These are phyloP conservation scores for Gallinago media DNA, from an alignment of 2,113 vertebrate species.

Conservation along the genomic window DNA sequence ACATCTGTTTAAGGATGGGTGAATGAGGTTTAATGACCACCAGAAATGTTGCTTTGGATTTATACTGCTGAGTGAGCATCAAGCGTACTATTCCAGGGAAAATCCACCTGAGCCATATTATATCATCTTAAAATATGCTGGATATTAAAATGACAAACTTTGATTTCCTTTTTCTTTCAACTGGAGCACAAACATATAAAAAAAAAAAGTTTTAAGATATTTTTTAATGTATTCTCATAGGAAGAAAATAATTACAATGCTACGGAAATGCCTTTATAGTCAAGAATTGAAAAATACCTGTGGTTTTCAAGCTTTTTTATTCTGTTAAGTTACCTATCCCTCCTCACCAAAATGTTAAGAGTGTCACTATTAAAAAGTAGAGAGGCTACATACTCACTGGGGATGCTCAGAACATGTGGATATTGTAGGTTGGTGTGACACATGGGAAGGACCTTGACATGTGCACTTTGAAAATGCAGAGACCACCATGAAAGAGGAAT, in stretches of 20 bases:
- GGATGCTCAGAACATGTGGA: fast-evolving
- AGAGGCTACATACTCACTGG: neutral
- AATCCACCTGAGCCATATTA: neutral
- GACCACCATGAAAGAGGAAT: neutral
- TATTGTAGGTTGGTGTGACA: neutral
- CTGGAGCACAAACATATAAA: neutral
- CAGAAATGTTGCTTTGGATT: neutral
- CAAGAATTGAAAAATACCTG: neutral
- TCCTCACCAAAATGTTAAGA: neutral
- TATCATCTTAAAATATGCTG: neutral
- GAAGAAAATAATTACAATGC: neutral
- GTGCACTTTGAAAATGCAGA: neutral
- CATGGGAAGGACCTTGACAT: neutral
- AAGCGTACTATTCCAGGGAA: neutral
- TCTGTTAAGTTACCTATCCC: neutral
- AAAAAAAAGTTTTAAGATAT: neutral
- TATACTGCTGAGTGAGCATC: neutral
- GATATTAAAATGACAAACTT: neutral
- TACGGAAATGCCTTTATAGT: neutral
- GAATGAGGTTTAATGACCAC: neutral
- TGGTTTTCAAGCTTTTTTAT: neutral
- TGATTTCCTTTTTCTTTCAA: neutral
- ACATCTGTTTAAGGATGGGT: neutral
- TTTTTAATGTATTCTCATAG: neutral
- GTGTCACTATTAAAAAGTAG: neutral